Percentiles rank a stretch among this genome's conserved stretches.
Evolutionary conservation across 2,888 invertebrate genomes (phyloP).

Genomic region (Ernsta delagoae): DNA sequence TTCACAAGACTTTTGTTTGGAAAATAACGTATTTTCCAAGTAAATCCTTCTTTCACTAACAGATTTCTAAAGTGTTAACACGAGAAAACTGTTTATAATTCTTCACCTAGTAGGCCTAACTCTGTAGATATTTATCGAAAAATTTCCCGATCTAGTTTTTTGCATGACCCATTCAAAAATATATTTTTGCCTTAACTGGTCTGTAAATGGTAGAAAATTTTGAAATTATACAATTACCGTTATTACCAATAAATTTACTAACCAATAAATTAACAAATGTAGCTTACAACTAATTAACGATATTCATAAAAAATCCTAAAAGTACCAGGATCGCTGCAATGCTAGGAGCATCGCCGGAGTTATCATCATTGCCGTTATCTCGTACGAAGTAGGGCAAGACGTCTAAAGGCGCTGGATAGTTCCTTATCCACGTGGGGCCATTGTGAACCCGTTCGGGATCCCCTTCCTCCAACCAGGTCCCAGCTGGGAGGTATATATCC

Average conservation of each 20-base stretch:
- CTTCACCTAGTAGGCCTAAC: no score
- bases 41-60: no score
- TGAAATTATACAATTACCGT: neutral
- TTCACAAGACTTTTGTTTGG: neutral
- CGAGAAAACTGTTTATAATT: no score
- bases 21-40: no score
- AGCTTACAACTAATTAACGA: conserved; percentile 16
- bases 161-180: no score
- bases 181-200: neutral
- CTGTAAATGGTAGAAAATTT: neutral
- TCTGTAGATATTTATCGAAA: no score
- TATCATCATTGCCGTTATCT: conserved; percentile 43
- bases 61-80: no score
- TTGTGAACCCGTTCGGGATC: conserved; percentile 61
- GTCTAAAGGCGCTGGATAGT: conserved; percentile 88
- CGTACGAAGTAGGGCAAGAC: conserved; percentile 88
- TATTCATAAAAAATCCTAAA: conserved; percentile 47
- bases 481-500: conserved; percentile 90
- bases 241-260: conserved; percentile 7
- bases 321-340: conserved; percentile 51
- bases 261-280: neutral
- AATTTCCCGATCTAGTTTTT: no score
- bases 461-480: conserved; percentile 89
- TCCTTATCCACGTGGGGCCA: conserved; percentile 86
- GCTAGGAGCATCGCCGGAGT: conserved; percentile 45